These are phyloP conservation scores for Stenoptilia bipunctidactyla DNA, from an alignment of 2,888 invertebrate species.

Conservation along the genomic window DNA sequence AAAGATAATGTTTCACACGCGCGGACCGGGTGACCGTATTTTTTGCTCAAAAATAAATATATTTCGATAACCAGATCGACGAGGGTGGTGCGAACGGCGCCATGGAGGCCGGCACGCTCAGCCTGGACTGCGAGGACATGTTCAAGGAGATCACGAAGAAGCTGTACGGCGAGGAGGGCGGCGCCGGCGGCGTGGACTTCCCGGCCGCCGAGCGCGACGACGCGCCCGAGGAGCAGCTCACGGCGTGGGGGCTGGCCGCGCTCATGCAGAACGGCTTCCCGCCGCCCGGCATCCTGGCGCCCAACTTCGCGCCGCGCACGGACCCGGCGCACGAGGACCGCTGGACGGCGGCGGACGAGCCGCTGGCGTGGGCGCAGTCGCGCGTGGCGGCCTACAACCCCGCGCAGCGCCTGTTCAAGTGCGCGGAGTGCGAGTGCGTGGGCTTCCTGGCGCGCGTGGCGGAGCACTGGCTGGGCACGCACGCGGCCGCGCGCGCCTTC, in stretches of 20 bases:
- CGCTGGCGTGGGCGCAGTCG: slow-evolving; percentile 81
- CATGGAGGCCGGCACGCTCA: slow-evolving; percentile 70
- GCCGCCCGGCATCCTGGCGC: slow-evolving; percentile 70
- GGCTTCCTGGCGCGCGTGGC: slow-evolving; percentile 80
- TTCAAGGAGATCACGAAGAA: slow-evolving; percentile 94
- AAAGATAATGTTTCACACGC: too few relatives aligned
- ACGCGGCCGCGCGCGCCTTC: slow-evolving; percentile 75
- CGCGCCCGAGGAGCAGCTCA: slow-evolving; percentile 79
- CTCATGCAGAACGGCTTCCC: slow-evolving; percentile 83
- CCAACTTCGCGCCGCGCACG: slow-evolving; percentile 67
- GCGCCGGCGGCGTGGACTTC: slow-evolving; percentile 61
- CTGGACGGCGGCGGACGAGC: slow-evolving; percentile 80
- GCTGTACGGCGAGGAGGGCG: slow-evolving; percentile 87
- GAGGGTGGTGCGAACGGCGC: slow-evolving; percentile 27
- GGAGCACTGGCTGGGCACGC: slow-evolving; percentile 82
- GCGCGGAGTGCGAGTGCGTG: slow-evolving; percentile 82
- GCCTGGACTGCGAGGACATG: slow-evolving; percentile 85
- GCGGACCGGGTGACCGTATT: too few relatives aligned
- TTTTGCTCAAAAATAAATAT: too few relatives aligned
- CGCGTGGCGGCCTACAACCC: slow-evolving; percentile 86
- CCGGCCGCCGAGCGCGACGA: slow-evolving; percentile 64
- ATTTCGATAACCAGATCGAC: too few relatives aligned
- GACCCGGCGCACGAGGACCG: slow-evolving; percentile 64
- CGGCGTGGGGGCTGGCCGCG: slow-evolving; percentile 81
- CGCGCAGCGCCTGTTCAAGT: slow-evolving; percentile 80